Conservation (phyloP, 2,888 invertebrate species). For the Anorthoa munda region DNA sequence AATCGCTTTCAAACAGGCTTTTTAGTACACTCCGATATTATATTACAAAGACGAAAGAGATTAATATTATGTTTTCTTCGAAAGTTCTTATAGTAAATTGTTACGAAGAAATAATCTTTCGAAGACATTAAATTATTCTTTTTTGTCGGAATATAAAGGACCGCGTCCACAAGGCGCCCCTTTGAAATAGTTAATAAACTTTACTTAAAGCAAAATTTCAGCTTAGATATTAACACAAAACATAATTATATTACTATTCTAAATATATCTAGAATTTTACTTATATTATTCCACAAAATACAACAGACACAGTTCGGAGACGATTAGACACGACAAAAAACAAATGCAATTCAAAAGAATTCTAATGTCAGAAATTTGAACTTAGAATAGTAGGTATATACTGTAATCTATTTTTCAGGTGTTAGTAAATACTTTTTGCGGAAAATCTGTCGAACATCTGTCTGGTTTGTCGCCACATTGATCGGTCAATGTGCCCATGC, state of each 20-base stretch:
- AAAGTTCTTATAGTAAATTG: conserved; percentile 82
- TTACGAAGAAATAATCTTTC: conserved; percentile 76
- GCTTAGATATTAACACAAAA: conserved; percentile 72
- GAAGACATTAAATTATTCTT: conserved; percentile 82
- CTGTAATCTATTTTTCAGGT: conserved; percentile 18
- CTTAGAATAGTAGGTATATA: conserved; percentile 33
- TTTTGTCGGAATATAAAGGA: conserved; percentile 71
- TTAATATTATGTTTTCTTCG: conserved; percentile 78
- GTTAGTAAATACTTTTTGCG: conserved; percentile 25
- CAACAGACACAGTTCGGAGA: conserved; percentile 54
- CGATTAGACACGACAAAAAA: conserved; percentile 62
- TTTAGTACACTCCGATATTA: conserved; percentile 75
- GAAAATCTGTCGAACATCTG: no score
- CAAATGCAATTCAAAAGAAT: conserved; percentile 62
- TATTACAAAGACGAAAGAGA: conserved; percentile 73
- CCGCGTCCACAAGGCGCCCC: conserved; percentile 75
- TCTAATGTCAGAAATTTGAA: conserved; percentile 62
- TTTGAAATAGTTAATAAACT: conserved; percentile 68
- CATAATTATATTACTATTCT: conserved; percentile 68
- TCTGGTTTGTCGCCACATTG: no score
- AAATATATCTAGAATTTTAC: conserved; percentile 69
- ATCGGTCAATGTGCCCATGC: no score
- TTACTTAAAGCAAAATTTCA: conserved; percentile 72
- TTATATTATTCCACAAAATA: conserved; percentile 67
- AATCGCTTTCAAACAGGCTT: conserved; percentile 77